Evolutionary conservation across 2,113 vertebrate species (phyloP), one percentile per base, ranked within the genome.

Genomic region (Chloebia gouldiae): DNA sequence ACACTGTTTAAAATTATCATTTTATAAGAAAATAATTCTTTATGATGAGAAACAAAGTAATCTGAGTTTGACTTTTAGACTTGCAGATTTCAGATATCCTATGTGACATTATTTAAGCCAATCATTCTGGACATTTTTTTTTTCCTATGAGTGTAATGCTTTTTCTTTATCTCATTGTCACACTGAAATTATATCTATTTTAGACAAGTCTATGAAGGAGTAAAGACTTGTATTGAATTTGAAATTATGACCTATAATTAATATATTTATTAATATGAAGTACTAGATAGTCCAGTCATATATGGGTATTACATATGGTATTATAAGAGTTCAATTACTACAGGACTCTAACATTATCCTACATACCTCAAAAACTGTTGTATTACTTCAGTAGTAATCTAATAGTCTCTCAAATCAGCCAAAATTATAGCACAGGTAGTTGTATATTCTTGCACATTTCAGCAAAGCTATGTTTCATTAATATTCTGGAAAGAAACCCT

Each of bases 401-500:
- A 69, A 45, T 35, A 60, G 69, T 86, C 37, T 73, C 75, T 72
- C 68, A 81, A 81, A 33, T 75, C 70, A 69, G 50, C 31, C 72
- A 65, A 39, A 92, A 85, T 72, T 82, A 73, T 70, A 54, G 66
- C 51, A 76, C 60, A 86, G n/a, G 35, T 80, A 65, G 75, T 84
- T 93, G 76, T 69, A 45, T 83, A 61, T 59, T 54, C 81, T 66
- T 64, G n/a, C 39, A 92, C 54, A 68, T 96, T 94, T 96, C 81
- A 87, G 59, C 30, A 44, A 75, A 86, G 60, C 47, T 61, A 35
- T 31, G 42, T 77, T 83, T 73, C 90, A 88, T 92, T 91, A 95
- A 88, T 68, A 78, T 93, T 96, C 92, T 95, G 78, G 87, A 75
- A 96, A 95, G 86, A 95, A 96, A 94, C 76, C 47, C 25, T 90